Conservation (phyloP, 2,888 invertebrate species). For the Neoascia interrupta region DNA sequence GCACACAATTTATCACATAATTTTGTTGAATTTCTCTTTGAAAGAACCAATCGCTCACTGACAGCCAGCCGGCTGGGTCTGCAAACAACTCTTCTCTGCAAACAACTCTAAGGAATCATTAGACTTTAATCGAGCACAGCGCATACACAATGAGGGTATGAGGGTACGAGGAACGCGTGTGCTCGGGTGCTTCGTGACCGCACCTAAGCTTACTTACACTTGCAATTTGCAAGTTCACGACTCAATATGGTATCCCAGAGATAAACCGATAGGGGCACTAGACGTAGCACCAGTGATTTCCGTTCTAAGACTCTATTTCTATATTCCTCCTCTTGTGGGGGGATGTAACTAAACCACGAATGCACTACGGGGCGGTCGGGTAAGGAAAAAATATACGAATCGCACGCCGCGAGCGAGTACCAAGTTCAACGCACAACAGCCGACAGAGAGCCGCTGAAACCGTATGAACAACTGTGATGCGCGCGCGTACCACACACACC, state of each 20-base stretch:
- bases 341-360: slow-evolving; percentile 28
- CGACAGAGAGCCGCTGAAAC: slow-evolving; percentile 57
- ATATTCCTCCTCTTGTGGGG: slow-evolving; percentile 34
- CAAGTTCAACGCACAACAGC: slow-evolving; percentile 50
- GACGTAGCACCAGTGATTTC: slow-evolving; percentile 19
- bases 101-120: slow-evolving; percentile 56
- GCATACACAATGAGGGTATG: slow-evolving; percentile 34
- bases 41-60: slow-evolving; percentile 19
- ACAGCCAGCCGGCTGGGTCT: slow-evolving; percentile 13
- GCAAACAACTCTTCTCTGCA: slow-evolving; percentile 45
- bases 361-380: slow-evolving; percentile 7
- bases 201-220: slow-evolving; percentile 58
- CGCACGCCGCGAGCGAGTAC: slow-evolving; percentile 50
- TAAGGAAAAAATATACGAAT: slow-evolving; percentile 14
- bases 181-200: slow-evolving; percentile 66
- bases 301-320: slow-evolving; percentile 58
- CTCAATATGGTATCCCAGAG: slow-evolving; percentile 46
- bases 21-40: slow-evolving; percentile 28
- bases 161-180: slow-evolving; percentile 38
- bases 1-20: slow-evolving; percentile 38
- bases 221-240: slow-evolving; percentile 56
- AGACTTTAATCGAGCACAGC: slow-evolving; percentile 53
- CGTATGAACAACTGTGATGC: slow-evolving; percentile 65
- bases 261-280: not conserved
- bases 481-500: slow-evolving; percentile 63